Evolutionary conservation across 2,888 invertebrate genomes (phyloP).

Genomic region (Cephus runcator): DNA sequence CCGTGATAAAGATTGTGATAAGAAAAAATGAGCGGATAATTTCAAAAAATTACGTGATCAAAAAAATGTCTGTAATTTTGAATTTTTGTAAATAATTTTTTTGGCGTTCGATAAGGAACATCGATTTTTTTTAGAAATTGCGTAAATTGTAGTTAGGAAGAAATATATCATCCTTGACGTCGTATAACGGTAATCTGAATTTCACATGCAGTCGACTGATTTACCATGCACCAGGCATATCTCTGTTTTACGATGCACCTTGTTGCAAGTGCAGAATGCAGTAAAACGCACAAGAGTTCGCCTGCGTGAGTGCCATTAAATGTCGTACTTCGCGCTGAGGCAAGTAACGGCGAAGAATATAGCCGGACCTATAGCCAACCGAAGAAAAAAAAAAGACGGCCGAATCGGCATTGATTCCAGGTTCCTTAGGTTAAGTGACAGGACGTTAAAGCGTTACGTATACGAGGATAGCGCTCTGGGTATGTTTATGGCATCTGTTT

Average conservation of each 20-base stretch:
- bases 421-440: neutral
- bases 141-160: neutral
- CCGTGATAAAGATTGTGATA: no score
- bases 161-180: neutral
- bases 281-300: neutral
- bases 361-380: neutral
- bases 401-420: neutral
- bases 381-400: neutral
- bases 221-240: neutral
- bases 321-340: neutral
- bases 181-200: neutral
- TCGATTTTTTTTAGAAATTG: neutral
- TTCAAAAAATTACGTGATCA: no score
- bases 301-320: neutral
- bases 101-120: no score
- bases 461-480: neutral
- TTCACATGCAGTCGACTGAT: neutral
- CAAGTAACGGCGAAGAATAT: constrained; percentile 10
- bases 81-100: neutral
- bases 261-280: neutral
- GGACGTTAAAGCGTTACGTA: neutral
- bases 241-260: neutral
- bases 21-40: no score
- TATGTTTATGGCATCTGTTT: neutral
- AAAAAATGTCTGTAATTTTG: no score